A percentile compares a stretch with the other conserved stretches of the same genome.
These are phyloP conservation scores for Brachionus plicatilis DNA, from an alignment of 1,140 invertebrate genomes.

Conservation along the genomic window DNA sequence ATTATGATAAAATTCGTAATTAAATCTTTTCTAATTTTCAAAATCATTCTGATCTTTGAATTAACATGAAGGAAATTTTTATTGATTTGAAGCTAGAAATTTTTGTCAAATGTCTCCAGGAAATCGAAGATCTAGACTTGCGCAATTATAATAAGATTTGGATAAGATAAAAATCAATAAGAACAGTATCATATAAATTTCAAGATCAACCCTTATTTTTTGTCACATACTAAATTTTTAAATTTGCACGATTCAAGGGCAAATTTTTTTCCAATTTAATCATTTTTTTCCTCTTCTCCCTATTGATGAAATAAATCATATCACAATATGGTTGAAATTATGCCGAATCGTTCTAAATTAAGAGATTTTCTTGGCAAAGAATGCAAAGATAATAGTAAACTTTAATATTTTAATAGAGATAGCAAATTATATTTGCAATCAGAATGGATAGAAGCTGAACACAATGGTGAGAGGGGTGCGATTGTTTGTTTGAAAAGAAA, in stretches of 20 bases:
- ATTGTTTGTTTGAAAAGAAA: neutral
- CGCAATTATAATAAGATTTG: neutral
- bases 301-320: too few relatives aligned
- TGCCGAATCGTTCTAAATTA: too few relatives aligned
- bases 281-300: too few relatives aligned
- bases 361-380: too few relatives aligned
- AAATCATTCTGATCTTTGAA: neutral
- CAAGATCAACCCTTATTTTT: neutral
- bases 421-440: too few relatives aligned
- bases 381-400: too few relatives aligned
- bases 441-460: too few relatives aligned
- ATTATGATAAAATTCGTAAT: neutral
- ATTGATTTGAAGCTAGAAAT: neutral
- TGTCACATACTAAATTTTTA: neutral
- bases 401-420: too few relatives aligned
- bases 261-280: neutral
- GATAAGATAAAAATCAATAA: neutral
- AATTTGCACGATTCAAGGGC: neutral
- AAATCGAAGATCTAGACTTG: neutral
- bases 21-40: neutral
- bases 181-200: neutral
- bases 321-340: too few relatives aligned
- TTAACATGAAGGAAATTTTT: neutral
- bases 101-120: neutral
- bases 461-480: neutral